A percentile compares a stretch with the other conserved stretches of the same genome.
These are phyloP conservation scores for Tachypleus tridentatus DNA, from an alignment of 1,140 invertebrate genomes.

Conservation along the genomic window DNA sequence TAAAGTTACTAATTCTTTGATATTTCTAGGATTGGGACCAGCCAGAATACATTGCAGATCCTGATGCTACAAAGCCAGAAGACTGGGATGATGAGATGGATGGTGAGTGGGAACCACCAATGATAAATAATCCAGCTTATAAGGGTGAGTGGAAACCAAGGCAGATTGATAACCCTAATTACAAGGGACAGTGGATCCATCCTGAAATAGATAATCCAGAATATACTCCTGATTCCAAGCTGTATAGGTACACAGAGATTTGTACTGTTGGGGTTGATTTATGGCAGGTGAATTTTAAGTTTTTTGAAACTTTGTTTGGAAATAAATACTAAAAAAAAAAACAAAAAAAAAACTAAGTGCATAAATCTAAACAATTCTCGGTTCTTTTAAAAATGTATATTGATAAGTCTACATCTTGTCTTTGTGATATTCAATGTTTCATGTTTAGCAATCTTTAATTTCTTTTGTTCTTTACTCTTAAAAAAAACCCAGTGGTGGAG, in stretches of 20 bases:
- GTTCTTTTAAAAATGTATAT: no score
- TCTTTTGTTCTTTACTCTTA: no score
- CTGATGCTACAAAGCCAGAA: slow-evolving; percentile 93
- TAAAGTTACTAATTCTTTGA: not conserved
- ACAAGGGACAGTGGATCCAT: slow-evolving; percentile 91
- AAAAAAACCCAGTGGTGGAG: no score
- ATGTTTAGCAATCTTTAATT: no score
- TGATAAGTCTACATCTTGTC: no score
- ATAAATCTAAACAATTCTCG: no score
- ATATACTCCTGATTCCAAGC: slow-evolving; percentile 60
- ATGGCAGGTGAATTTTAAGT: slow-evolving; percentile 59
- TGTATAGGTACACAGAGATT: slow-evolving; percentile 81
- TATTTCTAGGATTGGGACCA: slow-evolving; percentile 59
- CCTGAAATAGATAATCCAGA: slow-evolving; percentile 99
- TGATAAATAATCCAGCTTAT: slow-evolving; percentile 57
- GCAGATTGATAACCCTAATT: slow-evolving; percentile 95
- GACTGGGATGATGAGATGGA: slow-evolving; percentile 99
- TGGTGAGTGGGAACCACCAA: slow-evolving; percentile 89
- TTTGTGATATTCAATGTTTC: no score
- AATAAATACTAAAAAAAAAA: no score
- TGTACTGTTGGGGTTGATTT: slow-evolving; percentile 91
- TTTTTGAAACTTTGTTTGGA: no score
- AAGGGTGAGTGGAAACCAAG: slow-evolving; percentile 79
- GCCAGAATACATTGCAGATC: slow-evolving; percentile 95
- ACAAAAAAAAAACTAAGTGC: no score